Percentiles rank a stretch among this genome's conserved stretches.
Conservation (phyloP, 2,888 invertebrate genomes). For the Crepidodera aurea region DNA sequence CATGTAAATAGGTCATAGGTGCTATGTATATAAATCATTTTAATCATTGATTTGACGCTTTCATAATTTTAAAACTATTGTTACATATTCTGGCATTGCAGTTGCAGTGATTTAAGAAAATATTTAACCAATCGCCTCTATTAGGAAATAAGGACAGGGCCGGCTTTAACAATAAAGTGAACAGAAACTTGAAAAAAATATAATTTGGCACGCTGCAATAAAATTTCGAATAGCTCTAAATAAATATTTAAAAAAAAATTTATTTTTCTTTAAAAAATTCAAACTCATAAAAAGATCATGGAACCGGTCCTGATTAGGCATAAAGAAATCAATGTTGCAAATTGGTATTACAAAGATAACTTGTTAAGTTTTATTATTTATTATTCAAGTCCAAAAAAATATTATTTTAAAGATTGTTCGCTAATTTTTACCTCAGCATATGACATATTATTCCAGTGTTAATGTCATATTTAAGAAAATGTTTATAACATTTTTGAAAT, state of each 20-base stretch:
- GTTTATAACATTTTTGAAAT: slow-evolving; percentile 12
- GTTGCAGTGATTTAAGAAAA: slow-evolving; percentile 28
- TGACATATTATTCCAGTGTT: background rate
- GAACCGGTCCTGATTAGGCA: slow-evolving; percentile 1
- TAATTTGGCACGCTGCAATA: no score
- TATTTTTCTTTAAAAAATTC: no score
- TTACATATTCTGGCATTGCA: slow-evolving; percentile 26
- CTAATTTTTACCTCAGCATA: background rate
- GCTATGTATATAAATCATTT: slow-evolving; percentile 40
- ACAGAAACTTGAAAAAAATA: no score
- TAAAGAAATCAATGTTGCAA: slow-evolving; percentile 1
- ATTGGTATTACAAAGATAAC: background rate
- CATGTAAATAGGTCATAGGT: slow-evolving; percentile 50
- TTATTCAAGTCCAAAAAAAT: background rate
- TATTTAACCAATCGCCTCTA: slow-evolving; percentile 20
- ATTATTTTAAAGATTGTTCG: background rate
- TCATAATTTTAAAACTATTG: slow-evolving; percentile 21
- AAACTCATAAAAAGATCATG: background rate
- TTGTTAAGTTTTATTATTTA: background rate
- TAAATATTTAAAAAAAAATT: no score
- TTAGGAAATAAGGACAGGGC: slow-evolving; percentile 15
- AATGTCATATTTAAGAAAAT: background rate
- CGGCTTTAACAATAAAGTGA: background rate
- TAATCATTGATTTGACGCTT: slow-evolving; percentile 27
- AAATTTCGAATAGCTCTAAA: no score